A percentile compares a stretch with the other conserved stretches of the same genome.
These are phyloP conservation scores for Schlechtendalia chinensis DNA, from an alignment of 1,140 invertebrate genomes.

Conservation along the genomic window DNA sequence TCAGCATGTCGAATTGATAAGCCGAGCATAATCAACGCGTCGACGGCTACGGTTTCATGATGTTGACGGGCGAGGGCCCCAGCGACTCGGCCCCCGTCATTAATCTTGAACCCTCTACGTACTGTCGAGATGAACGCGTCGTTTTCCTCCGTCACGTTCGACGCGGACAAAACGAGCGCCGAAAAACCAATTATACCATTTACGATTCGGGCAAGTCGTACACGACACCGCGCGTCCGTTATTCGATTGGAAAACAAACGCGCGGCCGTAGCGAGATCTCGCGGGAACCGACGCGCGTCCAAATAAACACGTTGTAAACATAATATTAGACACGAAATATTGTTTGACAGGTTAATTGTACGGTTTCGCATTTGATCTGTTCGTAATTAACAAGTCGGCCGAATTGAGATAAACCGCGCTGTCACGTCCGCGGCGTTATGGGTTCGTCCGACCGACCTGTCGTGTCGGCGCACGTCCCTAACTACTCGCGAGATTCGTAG, in stretches of 20 bases:
- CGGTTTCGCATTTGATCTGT: constrained; percentile 1
- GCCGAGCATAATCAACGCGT: neutral
- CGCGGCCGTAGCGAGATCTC: neutral
- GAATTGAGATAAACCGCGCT: neutral
- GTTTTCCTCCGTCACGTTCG: neutral
- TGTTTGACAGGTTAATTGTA: constrained; percentile 28
- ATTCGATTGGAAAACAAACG: neutral
- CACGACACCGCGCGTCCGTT: too few relatives aligned
- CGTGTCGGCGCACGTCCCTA: too few relatives aligned
- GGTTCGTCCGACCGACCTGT: neutral
- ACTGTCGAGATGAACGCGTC: neutral
- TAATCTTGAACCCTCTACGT: neutral
- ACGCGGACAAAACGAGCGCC: neutral
- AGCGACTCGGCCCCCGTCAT: too few relatives aligned
- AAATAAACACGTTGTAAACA: neutral
- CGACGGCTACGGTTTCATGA: neutral
- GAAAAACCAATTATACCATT: neutral
- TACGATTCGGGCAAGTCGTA: neutral
- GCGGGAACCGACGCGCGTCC: neutral
- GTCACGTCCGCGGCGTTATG: neutral
- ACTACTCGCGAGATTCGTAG: too few relatives aligned
- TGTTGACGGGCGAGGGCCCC: constrained; percentile 10
- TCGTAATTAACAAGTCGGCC: constrained; percentile 2
- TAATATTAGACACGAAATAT: neutral
- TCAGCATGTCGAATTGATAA: neutral